Evolutionary conservation across 2,888 invertebrate genomes (phyloP).

Genomic region (Xestia ashworthii): DNA sequence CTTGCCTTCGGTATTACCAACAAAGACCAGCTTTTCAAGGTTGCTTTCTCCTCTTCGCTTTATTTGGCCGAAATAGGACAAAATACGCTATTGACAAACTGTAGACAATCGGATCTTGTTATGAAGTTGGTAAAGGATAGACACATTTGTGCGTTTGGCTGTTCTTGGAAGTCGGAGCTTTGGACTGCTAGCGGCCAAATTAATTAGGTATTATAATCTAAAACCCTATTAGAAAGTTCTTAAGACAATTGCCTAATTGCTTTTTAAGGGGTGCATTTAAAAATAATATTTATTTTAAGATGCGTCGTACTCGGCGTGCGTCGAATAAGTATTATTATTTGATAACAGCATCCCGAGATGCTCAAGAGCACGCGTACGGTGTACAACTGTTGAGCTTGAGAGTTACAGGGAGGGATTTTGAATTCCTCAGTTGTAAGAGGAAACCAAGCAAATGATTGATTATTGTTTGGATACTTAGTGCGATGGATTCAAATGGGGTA

Average conservation of each 20-base stretch:
- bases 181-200: background rate
- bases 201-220: background rate
- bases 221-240: slow-evolving; percentile 15
- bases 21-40: no score
- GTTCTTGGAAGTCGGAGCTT: background rate
- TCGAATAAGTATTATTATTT: slow-evolving; percentile 49
- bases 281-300: slow-evolving; percentile 47
- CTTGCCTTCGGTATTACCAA: no score
- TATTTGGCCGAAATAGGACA: no score
- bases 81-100: no score
- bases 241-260: slow-evolving; percentile 28
- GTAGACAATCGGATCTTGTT: no score
- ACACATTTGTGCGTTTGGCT: no score
- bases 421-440: background rate
- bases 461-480: background rate
- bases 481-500: background rate
- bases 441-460: background rate
- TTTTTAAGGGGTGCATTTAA: slow-evolving; percentile 18
- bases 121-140: no score
- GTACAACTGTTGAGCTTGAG: slow-evolving; percentile 37
- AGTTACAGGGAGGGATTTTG: slow-evolving; percentile 43
- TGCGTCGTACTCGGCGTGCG: slow-evolving; percentile 2
- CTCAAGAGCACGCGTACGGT: slow-evolving; percentile 41
- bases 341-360: slow-evolving; percentile 52
- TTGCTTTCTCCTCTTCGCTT: no score